phyloP scores from a whole-genome alignment of 2,888 invertebrate genomes.

The Archips crataeganus region DNA sequence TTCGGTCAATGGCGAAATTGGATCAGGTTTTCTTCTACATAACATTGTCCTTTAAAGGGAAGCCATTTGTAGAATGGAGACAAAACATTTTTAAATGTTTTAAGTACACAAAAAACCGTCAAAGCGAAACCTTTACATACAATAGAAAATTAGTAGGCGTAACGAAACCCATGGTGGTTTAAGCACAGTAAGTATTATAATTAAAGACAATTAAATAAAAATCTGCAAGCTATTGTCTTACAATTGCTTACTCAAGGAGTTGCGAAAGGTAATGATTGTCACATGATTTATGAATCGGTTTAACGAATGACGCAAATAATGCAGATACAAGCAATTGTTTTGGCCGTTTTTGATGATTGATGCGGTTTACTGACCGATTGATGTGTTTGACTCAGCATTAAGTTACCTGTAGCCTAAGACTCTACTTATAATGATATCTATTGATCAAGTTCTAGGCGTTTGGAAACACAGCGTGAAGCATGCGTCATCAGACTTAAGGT shows the following conservation, averaged over 20 bases:
- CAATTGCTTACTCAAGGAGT: conserved; percentile 7
- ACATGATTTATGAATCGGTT: background rate
- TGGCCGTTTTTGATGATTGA: background rate
- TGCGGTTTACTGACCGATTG: conserved; percentile 2
- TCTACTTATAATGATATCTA: background rate
- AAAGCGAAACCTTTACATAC: conserved; percentile 1
- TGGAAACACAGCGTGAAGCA: background rate
- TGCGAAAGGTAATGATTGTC: conserved; percentile 4
- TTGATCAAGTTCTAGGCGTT: background rate
- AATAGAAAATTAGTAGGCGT: conserved; percentile 1
- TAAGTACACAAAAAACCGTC: background rate
- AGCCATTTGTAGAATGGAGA: background rate
- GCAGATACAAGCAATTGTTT: background rate
- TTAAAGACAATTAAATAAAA: conserved; percentile 2
- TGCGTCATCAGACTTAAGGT: background rate
- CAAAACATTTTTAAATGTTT: background rate
- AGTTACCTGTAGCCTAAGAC: background rate
- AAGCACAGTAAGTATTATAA: conserved; percentile 13
- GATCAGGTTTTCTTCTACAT: no score
- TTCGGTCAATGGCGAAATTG: no score
- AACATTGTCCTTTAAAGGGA: background rate
- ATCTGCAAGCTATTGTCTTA: background rate
- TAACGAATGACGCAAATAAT: conserved; percentile 9
- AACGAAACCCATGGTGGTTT: conserved; percentile 10
- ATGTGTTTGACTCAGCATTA: background rate